Percentiles rank a stretch among this genome's conserved stretches.
These are phyloP conservation scores for Sigmodon hispidus DNA, from an alignment of 2,113 vertebrate species.

Conservation along the genomic window DNA sequence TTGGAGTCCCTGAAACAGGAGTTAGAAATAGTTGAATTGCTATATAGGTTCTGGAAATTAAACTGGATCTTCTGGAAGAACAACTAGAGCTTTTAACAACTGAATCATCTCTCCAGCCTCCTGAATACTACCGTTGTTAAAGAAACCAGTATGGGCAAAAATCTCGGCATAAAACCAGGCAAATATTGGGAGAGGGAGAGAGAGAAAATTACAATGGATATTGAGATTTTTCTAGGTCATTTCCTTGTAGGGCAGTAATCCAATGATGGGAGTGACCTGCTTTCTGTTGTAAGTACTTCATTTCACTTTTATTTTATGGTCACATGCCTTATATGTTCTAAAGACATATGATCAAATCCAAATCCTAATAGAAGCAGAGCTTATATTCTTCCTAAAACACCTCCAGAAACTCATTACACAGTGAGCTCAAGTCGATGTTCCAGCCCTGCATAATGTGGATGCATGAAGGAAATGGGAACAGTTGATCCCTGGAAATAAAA, in stretches of 20 bases:
- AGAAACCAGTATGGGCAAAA: slow-evolving; percentile 17
- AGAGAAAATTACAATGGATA: not conserved
- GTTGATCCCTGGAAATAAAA: slow-evolving; percentile 37
- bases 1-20: not conserved
- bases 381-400: slow-evolving; percentile 38
- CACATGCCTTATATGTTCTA: not conserved
- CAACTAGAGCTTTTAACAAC: not conserved
- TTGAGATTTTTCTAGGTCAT: not conserved
- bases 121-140: slow-evolving; percentile 1
- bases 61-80: not conserved
- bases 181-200: slow-evolving; percentile 25
- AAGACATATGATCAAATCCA: slow-evolving; percentile 49
- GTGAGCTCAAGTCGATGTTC: slow-evolving; percentile 10
- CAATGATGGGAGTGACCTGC: not conserved
- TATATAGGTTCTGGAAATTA: not conserved
- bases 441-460: not conserved
- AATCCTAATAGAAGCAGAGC: slow-evolving; percentile 40
- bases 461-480: not conserved
- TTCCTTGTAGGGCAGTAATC: slow-evolving; percentile 48
- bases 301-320: slow-evolving; percentile 49
- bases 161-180: not conserved
- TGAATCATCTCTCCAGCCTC: not conserved
- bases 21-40: not conserved
- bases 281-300: slow-evolving; percentile 12
- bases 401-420: slow-evolving; percentile 29